Evolutionary conservation across 2,797 vertebrate genomes (phyloP), one percentile per base, ranked within the genome.

Genomic region (Emys orbicularis): DNA sequence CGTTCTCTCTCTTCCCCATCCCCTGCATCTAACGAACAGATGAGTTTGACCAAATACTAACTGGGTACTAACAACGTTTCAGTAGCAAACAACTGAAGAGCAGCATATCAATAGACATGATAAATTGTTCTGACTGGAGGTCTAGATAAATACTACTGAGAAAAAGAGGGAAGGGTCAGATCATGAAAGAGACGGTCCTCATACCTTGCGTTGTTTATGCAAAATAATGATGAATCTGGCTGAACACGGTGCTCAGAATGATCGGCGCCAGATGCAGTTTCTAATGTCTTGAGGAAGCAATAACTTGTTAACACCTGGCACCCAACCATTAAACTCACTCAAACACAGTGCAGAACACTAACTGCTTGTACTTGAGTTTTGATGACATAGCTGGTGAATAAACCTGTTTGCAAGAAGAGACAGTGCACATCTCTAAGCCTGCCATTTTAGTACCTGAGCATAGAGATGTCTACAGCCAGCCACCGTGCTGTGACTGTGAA

Each of bases 391-490:
- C 15, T 23, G 82, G 82, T 0, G 4, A 61, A 83, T 47, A 83
- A 37, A 18, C 27, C 52, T 23, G 0, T 57, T 1, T 13, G 23
- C 1, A 0, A 83, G 87, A 54, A 11, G 29, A 44, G 12, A 47
- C 10, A 31, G 83, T 0, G 2, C 10, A 41, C 1, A 0, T 79
- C 81, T 29, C 68, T n/a, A 2, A 1, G 2, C 0, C 0, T 0
- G 8, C 59, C 1, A 0, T 47, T 50, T 9, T 34, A 11, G 34
- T 68, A 29, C 25, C 74, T 77, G 25, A 18, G 74, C 27, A 49
- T 8, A 49, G 65, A 44, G 57, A 7, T 31, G 15, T 0, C 56
- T 86, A 49, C 34, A 25, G 52, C 21, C 54, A 52, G 0, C 0
- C 68, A 41, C 10, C 68, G 25, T 41, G 21, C n/a, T 41, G 37